Evolutionary conservation across 2,797 vertebrate genomes (phyloP), one percentile per base, ranked within the genome.

Genomic region (Pteropus rufus): DNA sequence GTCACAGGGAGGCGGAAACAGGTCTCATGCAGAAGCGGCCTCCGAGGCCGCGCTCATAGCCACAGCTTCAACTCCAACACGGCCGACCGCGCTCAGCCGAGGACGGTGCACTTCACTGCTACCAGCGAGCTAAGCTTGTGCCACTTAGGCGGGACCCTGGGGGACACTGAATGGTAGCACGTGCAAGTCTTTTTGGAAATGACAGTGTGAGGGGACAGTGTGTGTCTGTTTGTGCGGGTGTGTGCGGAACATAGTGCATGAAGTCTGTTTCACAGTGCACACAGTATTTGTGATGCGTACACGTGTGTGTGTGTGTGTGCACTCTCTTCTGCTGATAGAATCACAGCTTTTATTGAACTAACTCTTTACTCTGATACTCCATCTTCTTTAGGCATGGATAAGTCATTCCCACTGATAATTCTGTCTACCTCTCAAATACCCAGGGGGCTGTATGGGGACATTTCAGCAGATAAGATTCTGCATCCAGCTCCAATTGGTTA

Each of bases 281-380:
- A 52, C 24, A 16, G 15, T 15, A 52, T 23, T 10, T 36, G 23
- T 2, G 41, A 24, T 19, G 56, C 26, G 10, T 12, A 15, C 10
- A 26, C 16, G 5, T 73, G 15, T 29, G 58, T 16, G 34, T 8
- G 29, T 7, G 44, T 4, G 18, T 12, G 3, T 10, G 44, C 8
- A 11, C 16, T 72, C 49, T 58, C 70, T 24, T n/a, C 8, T 23
- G 24, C 0, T 12, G 54, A 14, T 60, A 34, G 0, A 0, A 7
- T 5, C 3, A 0, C 1, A 0, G 5, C 23, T 34, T 41, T 24
- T 21, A 24, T 29, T 10, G 10, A 3, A 24, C 34, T 0, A 1
- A 24, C 12, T 41, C 7, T 56, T 39, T 1, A 1, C 16, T 6
- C 18, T 15, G 10, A 9, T 5, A 0, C 10, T 16, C n/a, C 36